Conservation (phyloP, 2,888 invertebrate species). For the Drosophila meridiana region DNA sequence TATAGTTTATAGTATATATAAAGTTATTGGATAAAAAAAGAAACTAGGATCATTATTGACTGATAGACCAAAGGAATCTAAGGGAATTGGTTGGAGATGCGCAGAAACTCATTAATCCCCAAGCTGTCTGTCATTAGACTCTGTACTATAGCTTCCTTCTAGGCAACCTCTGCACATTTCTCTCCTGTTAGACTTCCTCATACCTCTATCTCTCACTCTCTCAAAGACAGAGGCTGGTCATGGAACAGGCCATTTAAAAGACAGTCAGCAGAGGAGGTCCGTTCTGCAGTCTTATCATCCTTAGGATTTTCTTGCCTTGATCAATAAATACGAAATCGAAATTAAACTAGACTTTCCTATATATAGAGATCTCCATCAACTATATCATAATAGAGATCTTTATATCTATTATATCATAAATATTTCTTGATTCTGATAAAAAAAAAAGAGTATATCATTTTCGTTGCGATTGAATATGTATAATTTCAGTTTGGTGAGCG, state of each 20-base stretch:
- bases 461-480: slow-evolving; percentile 3
- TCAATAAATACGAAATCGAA: no score
- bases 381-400: no score
- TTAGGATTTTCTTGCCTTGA: no score
- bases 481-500: slow-evolving; percentile 39
- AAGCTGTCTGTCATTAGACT: no score
- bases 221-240: neutral
- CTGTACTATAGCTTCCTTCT: neutral
- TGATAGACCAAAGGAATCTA: neutral
- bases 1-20: neutral
- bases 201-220: neutral
- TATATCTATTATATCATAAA: neutral
- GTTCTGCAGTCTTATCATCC: no score
- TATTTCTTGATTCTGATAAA: neutral
- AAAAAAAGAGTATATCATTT: slow-evolving; percentile 7
- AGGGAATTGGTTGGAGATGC: neutral
- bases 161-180: neutral
- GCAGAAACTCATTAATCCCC: neutral
- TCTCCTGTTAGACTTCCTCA: neutral
- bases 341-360: no score
- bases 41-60: neutral
- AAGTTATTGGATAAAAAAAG: neutral
- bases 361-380: no score
- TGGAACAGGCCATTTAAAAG: neutral
- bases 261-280: no score